Evolutionary conservation across 2,797 vertebrate genomes (phyloP).

Genomic region (Microcaecilia unicolor): DNA sequence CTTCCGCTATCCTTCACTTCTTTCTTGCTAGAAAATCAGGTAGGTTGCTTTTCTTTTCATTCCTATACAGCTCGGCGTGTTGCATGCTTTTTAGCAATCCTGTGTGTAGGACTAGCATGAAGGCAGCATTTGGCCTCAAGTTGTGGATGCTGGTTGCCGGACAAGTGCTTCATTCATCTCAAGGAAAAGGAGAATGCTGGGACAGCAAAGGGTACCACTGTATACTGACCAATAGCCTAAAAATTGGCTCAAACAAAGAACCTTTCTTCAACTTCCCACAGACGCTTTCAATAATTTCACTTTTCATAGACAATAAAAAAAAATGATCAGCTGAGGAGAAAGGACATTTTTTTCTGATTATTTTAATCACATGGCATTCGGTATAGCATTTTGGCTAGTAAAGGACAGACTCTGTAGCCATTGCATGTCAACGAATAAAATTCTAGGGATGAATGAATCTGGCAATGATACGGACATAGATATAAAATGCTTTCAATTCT

Average conservation of each 20-base stretch:
- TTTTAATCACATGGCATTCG: constrained; percentile 30
- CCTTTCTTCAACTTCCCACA: constrained; percentile 89
- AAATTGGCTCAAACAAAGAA: constrained; percentile 77
- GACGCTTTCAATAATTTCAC: constrained; percentile 64
- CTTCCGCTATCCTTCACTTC: background rate
- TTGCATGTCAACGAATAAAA: too few relatives aligned
- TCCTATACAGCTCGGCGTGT: background rate
- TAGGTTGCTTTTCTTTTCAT: background rate
- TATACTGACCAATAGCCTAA: constrained; percentile 64
- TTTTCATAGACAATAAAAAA: constrained; percentile 48
- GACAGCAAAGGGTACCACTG: constrained; percentile 42
- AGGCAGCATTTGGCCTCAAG: constrained; percentile 13
- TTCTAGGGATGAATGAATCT: too few relatives aligned
- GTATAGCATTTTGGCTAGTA: constrained; percentile 14
- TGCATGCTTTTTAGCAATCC: background rate
- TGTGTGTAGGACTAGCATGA: constrained; percentile 1
- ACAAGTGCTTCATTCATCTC: constrained; percentile 61
- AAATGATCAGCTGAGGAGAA: constrained; percentile 35
- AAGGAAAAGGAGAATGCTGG: constrained; percentile 65
- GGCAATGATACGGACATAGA: too few relatives aligned
- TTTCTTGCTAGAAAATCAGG: background rate
- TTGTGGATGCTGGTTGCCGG: constrained; percentile 14
- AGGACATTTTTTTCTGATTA: constrained; percentile 46
- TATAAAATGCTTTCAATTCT: too few relatives aligned
- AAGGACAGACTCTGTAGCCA: constrained; percentile 27